phyloP scores from a whole-genome alignment of 35 echinoderm and acorn worm genomes.

The Lytechinus pictus region DNA sequence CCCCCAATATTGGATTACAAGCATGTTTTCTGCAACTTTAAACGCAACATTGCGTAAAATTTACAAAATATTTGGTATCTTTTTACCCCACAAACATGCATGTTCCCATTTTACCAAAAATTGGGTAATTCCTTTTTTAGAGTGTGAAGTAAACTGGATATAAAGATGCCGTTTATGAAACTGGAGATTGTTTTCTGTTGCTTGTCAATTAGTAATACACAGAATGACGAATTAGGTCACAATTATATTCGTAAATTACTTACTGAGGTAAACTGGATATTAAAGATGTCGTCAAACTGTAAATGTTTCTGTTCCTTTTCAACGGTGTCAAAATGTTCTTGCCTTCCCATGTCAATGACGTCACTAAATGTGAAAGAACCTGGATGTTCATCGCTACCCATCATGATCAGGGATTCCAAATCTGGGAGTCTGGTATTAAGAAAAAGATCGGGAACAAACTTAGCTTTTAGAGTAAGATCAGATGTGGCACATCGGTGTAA shows the following conservation, averaged over 20 bases:
- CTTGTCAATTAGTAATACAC: neutral
- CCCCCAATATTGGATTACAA: no score
- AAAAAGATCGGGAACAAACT: neutral
- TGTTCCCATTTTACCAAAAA: no score
- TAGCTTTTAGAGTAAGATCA: no score
- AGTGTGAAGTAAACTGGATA: slow-evolving; percentile 87
- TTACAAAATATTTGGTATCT: no score
- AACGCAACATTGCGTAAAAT: no score
- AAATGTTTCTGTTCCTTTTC: slow-evolving; percentile 12
- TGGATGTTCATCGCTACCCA: slow-evolving; percentile 68
- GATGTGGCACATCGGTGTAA: no score
- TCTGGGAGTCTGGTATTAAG: slow-evolving; percentile 58
- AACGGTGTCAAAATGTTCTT: slow-evolving; percentile 58
- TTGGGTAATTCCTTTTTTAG: no score
- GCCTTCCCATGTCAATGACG: slow-evolving; percentile 59
- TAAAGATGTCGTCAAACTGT: slow-evolving; percentile 74
- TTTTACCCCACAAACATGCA: no score
- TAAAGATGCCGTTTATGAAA: slow-evolving; percentile 70
- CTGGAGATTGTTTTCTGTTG: slow-evolving; percentile 17
- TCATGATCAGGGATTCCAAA: slow-evolving; percentile 75
- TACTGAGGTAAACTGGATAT: slow-evolving; percentile 86
- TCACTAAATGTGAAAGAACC: slow-evolving; percentile 68
- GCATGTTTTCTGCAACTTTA: no score
- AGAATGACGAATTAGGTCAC: no score
- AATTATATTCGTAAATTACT: slow-evolving; percentile 31